A percentile compares a stretch with the other conserved stretches of the same genome.
Evolutionary conservation across 2,797 vertebrate species (phyloP).

Genomic region (Characodon lateralis): DNA sequence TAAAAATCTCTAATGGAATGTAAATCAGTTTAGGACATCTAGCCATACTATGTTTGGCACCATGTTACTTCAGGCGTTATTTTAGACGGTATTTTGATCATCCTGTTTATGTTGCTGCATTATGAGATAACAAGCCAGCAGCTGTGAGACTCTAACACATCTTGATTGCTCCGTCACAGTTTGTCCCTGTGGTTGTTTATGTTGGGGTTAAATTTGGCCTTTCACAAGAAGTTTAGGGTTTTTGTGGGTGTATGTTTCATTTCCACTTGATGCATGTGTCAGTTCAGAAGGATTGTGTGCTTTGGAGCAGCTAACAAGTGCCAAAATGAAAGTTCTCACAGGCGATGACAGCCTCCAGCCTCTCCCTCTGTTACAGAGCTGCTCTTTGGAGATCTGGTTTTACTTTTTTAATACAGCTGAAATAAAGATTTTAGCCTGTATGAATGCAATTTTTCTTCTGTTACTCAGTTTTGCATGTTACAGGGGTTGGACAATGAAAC

Average conservation of each 20-base stretch:
- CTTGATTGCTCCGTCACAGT: slow-evolving; percentile 47
- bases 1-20: slow-evolving; percentile 2
- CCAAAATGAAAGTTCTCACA: slow-evolving; percentile 53
- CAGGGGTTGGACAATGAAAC: too few relatives aligned
- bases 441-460: slow-evolving; percentile 1
- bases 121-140: slow-evolving; percentile 61
- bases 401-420: slow-evolving; percentile 5
- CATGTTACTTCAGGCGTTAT: slow-evolving; percentile 48
- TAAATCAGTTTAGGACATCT: slow-evolving; percentile 1
- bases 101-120: slow-evolving; percentile 65
- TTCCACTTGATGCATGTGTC: slow-evolving; percentile 45
- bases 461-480: slow-evolving; percentile 2
- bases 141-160: slow-evolving; percentile 63
- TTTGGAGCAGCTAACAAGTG: slow-evolving; percentile 38
- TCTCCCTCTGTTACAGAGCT: slow-evolving; percentile 52
- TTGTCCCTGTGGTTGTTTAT: slow-evolving; percentile 64
- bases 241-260: slow-evolving; percentile 29
- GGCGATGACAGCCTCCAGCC: slow-evolving; percentile 43
- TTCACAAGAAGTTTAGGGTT: slow-evolving; percentile 61
- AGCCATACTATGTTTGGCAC: slow-evolving; percentile 43
- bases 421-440: slow-evolving; percentile 5
- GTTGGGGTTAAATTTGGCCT: slow-evolving; percentile 61
- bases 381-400: slow-evolving; percentile 21
- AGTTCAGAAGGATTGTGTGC: slow-evolving; percentile 31
- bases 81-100: slow-evolving; percentile 63